Base-by-base conservation (phyloP, 2,113 vertebrate genomes). In the Bettongia penicillata region DNA sequence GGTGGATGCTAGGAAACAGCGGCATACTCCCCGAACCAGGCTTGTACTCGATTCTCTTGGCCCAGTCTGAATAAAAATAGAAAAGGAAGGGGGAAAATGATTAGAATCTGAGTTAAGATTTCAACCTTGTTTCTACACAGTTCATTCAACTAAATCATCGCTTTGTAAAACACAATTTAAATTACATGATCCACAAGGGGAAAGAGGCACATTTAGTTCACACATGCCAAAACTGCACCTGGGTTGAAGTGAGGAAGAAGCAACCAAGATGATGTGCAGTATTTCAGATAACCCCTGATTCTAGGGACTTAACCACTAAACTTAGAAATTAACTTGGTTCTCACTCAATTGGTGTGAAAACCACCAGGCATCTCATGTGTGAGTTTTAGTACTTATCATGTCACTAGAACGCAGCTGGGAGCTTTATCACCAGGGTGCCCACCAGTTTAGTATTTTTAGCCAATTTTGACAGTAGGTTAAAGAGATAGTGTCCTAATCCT, bases 21-120 rank as follows among this genome's bases (percentile, higher is more conserved):
- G 99, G 99, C 90, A 99, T 98, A 37, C 99, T 99, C 95, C 99
- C 99, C 0, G 99, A 99, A 49, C 99, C 99, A 0, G 99, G 99
- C 95, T 99, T 99, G 31, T 99, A 99, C 94, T 99, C 99, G 49
- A 99, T 99, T 89, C 98, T 98, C 93, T 99, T 99, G 97, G 98
- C 99, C 99, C 99, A 99, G 90, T 99, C 99, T 99, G 98, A 53
- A 96, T 51, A 93, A 61, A 93, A 89, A 97, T 93, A 51, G 47
- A 50, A 53, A 97, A 26, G 19, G 37, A n/a, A n/a, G 37, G n/a
- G n/a, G 6, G 2, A 84, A 43, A 8, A 43, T 84, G 22, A 43
- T 43, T 84, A 43, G 68, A 84, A 43, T 43, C n/a, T 8, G 2
- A 84, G 43, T 43, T 6, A 84, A 84, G 16, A 84, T 84, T 84